Percentiles rank a stretch among this genome's conserved stretches.
phyloP scores from a whole-genome alignment of 2,888 invertebrate species.

The Bellardia pandia region DNA sequence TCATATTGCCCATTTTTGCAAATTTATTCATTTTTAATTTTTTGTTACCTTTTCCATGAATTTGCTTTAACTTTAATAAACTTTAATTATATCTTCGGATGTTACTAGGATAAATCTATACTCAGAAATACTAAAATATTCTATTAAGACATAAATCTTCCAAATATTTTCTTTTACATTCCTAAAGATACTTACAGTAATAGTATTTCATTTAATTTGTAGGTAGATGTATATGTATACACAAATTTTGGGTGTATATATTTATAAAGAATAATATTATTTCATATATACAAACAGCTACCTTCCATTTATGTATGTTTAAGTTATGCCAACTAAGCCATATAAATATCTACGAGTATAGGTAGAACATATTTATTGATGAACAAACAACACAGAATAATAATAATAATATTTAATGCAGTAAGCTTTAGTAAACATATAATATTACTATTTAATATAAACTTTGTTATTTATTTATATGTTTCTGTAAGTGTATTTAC shows the following conservation, averaged over 20 bases:
- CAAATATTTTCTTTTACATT: neutral
- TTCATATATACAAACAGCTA: neutral
- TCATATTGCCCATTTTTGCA: too few relatives aligned
- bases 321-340: neutral
- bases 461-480: slow-evolving; percentile 8
- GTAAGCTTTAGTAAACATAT: slow-evolving; percentile 10
- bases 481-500: neutral
- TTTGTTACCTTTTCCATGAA: too few relatives aligned
- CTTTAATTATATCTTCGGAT: too few relatives aligned
- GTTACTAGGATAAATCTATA: neutral
- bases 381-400: neutral
- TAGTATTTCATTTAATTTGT: neutral
- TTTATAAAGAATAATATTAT: slow-evolving; percentile 26
- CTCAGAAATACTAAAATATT: neutral
- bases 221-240: neutral
- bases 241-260: neutral
- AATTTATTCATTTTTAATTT: too few relatives aligned
- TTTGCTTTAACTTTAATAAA: too few relatives aligned
- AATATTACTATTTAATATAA: slow-evolving; percentile 9
- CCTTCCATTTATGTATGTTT: slow-evolving; percentile 1
- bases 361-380: too few relatives aligned
- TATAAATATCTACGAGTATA: neutral
- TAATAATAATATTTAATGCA: neutral
- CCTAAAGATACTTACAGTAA: neutral
- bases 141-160: neutral